Percentiles rank a stretch among this genome's conserved stretches.
phyloP scores from a whole-genome alignment of 2,113 vertebrate species.

The Crotalus viridis region DNA sequence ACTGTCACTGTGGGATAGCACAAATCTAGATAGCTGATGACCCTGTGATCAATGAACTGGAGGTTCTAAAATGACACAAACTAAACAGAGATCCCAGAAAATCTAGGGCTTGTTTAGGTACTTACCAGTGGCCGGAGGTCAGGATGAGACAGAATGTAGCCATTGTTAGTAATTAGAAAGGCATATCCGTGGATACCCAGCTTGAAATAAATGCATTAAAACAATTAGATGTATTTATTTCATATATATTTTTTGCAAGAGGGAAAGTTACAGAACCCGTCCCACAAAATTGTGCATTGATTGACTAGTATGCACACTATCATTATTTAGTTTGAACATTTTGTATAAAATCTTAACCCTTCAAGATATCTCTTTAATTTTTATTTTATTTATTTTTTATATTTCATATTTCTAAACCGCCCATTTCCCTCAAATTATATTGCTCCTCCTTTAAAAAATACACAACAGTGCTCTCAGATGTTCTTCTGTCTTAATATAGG shows the following conservation, averaged over 20 bases:
- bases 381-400: background rate
- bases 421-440: background rate
- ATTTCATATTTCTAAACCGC: background rate
- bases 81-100: background rate
- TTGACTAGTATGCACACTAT: background rate
- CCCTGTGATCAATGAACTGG: background rate
- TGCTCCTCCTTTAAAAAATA: background rate
- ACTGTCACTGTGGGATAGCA: background rate
- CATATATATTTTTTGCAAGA: background rate
- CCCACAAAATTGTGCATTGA: background rate
- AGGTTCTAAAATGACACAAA: background rate
- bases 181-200: slow-evolving; percentile 93
- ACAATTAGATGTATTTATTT: slow-evolving; percentile 3
- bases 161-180: slow-evolving; percentile 92
- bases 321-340: background rate
- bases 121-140: slow-evolving; percentile 92
- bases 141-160: slow-evolving; percentile 95
- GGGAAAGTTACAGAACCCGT: background rate
- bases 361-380: background rate
- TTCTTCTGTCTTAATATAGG: background rate
- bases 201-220: slow-evolving; percentile 60
- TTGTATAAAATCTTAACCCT: background rate
- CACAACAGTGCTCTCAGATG: background rate
- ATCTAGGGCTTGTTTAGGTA: background rate
- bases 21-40: background rate